phyloP scores from a whole-genome alignment of 2,888 invertebrate genomes.

The Athalia rosae region DNA sequence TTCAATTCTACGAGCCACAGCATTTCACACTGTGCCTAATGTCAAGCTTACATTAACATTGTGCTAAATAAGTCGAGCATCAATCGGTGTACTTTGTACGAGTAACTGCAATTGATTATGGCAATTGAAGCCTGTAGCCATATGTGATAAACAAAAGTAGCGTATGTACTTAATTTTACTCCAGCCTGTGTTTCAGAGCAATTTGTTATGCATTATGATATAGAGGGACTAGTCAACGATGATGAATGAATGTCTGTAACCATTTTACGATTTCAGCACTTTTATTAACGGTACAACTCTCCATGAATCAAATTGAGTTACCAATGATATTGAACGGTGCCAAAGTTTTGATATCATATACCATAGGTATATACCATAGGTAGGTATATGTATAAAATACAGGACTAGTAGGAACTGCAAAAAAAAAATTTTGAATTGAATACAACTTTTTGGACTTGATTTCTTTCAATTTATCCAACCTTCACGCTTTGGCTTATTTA shows the following conservation, averaged over 20 bases:
- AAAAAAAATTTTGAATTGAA: constrained; percentile 3
- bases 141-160: constrained; percentile 69
- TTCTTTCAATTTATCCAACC: neutral
- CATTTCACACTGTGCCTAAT: constrained; percentile 70
- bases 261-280: neutral
- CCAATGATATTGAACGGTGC: constrained; percentile 1
- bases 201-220: constrained; percentile 27
- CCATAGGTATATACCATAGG: neutral
- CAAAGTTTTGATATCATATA: constrained; percentile 28
- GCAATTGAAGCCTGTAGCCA: constrained; percentile 58
- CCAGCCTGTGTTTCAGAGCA: constrained; percentile 24
- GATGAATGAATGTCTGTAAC: neutral
- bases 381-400: constrained; percentile 12
- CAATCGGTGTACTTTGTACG: constrained; percentile 21
- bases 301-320: too few species aligned
- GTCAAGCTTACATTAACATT: constrained; percentile 30
- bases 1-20: constrained; percentile 49
- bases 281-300: too few species aligned
- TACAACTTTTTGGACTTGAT: neutral
- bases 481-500: too few species aligned
- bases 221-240: constrained; percentile 33
- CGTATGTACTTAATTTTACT: constrained; percentile 66
- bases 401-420: neutral
- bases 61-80: constrained; percentile 21
- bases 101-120: constrained; percentile 16